Base-by-base conservation (phyloP, 2,113 vertebrate genomes). In the Grantiella picta region DNA sequence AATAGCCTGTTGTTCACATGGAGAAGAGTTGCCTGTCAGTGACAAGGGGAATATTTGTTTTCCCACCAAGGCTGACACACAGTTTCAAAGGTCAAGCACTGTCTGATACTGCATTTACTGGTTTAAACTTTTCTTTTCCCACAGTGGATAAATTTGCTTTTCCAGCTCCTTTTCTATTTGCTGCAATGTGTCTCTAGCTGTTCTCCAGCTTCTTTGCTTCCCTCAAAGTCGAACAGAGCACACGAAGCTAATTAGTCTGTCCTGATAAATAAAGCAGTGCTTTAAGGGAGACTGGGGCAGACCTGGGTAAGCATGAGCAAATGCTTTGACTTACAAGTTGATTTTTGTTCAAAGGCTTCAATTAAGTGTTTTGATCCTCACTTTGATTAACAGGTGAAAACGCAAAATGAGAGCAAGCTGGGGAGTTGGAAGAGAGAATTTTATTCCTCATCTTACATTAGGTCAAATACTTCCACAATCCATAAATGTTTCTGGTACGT, bases 21-120 rank as follows among this genome's bases (percentile, higher is more conserved):
- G 53, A 95, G 89, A 95, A 96, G 94, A 86, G 94, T 79, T 85
- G 66, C 45, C 71, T 8, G 10, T 94, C 97, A 96, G 96, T 91
- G 92, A 95, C 95, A 93, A 98, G 80, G 86, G 63, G 93, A 96
- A 88, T 98, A 95, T 98, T 98, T 98, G 97, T 98, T 98, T 98
- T 98, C 97, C 98, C 98, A 98, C 97, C 97, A 27, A 95, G 96
- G 65, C 94, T 96, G 97, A 97, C 97, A 96, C 94, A 60, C 82
- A 91, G 95, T 95, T 96, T 90, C 77, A 94, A 96, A 98, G 98
- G 97, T 98, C 98, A 97, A 94, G 91, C 97, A 95, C 94, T 94
- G 97, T 97, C 95, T 60, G 60, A 93, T 96, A 47, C 97, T 82
- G 71, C 96, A 87, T 97, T 98, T 97, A 90, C 84, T 61, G 71